A percentile compares a stretch with the other conserved stretches of the same genome.
phyloP scores from a whole-genome alignment of 2,888 invertebrate species.

The Euproctis similis region DNA sequence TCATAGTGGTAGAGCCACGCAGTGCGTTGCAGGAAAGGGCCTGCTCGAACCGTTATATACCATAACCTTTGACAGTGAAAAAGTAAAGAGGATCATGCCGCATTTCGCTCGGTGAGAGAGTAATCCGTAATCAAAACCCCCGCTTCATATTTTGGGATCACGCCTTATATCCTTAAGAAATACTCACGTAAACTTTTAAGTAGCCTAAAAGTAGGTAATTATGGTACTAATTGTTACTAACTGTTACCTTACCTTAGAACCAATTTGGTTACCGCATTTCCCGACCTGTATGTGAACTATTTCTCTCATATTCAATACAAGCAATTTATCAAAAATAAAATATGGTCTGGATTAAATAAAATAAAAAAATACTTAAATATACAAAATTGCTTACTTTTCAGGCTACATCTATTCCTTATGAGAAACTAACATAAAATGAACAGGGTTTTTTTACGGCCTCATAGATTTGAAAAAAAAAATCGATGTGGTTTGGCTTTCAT shows the following conservation, averaged over 20 bases:
- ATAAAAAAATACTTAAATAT: constrained; percentile 33
- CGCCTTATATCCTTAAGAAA: no score
- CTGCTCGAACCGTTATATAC: no score
- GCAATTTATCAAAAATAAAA: constrained; percentile 20
- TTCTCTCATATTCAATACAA: constrained; percentile 79
- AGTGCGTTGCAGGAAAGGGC: no score
- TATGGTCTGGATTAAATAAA: constrained; percentile 22
- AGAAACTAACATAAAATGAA: constrained; percentile 23
- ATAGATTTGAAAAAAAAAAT: constrained; percentile 9
- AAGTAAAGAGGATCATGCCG: no score
- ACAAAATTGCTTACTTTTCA: constrained; percentile 23
- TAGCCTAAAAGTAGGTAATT: not conserved
- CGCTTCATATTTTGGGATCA: no score
- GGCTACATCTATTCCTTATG: constrained; percentile 40
- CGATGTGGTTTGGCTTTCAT: no score
- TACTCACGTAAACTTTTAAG: no score
- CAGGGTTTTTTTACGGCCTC: constrained; percentile 28
- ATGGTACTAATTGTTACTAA: not conserved
- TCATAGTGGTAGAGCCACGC: no score
- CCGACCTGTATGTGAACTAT: constrained; percentile 85
- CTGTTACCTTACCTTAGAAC: constrained; percentile 81
- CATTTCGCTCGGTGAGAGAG: no score
- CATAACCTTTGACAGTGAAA: no score
- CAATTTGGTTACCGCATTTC: constrained; percentile 79
- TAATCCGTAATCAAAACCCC: no score